phyloP scores from a whole-genome alignment of 2,888 invertebrate genomes.

The Sesamia inferens region DNA sequence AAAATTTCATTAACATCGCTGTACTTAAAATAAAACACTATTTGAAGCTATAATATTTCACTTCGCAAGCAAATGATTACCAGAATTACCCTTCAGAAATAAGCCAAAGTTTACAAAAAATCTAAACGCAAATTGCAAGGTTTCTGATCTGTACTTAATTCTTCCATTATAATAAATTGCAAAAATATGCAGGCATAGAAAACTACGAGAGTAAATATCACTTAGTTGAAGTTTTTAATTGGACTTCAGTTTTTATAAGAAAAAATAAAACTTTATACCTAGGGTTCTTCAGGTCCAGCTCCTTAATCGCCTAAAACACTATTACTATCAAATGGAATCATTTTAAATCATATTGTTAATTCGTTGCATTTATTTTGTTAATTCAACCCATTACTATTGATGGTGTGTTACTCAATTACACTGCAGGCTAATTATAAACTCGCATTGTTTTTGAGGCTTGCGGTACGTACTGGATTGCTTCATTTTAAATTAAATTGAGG shows the following conservation, averaged over 20 bases:
- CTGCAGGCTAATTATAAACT: neutral
- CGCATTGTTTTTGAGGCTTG: neutral
- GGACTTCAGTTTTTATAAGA: slow-evolving; percentile 21
- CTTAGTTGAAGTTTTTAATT: slow-evolving; percentile 54
- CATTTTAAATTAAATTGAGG: neutral
- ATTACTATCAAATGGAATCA: no score
- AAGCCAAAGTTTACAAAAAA: neutral
- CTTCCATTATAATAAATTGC: slow-evolving; percentile 7
- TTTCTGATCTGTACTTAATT: neutral
- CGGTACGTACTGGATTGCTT: neutral
- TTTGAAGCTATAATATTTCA: no score
- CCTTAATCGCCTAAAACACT: no score
- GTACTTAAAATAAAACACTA: no score
- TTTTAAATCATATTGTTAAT: no score
- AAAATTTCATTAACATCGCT: no score
- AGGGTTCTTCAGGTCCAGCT: slow-evolving; percentile 14
- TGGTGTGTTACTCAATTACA: no score
- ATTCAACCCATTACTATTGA: no score
- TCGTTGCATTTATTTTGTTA: no score
- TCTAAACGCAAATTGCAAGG: slow-evolving; percentile 7
- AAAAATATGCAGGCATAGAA: slow-evolving; percentile 34
- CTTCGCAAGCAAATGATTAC: no score
- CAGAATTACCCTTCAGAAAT: neutral
- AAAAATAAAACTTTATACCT: neutral
- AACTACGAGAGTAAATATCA: slow-evolving; percentile 24